Evolutionary conservation across 2,888 invertebrate species (phyloP).

Genomic region (Mactromeris polynyma): DNA sequence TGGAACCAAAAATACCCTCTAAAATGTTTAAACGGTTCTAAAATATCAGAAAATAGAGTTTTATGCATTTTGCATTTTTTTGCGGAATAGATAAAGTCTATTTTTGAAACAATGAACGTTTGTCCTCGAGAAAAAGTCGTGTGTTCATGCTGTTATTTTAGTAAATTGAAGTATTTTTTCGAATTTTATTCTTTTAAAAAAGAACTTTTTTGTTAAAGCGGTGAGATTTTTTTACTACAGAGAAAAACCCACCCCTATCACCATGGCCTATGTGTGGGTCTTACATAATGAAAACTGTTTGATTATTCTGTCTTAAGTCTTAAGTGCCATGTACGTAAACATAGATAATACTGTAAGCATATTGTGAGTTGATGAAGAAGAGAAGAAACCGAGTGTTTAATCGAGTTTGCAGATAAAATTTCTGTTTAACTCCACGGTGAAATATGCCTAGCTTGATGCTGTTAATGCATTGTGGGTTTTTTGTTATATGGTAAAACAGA

Average conservation of each 20-base stretch:
- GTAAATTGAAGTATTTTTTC: not conserved
- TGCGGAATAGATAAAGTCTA: not conserved
- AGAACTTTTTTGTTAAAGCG: not conserved
- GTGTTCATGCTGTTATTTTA: not conserved
- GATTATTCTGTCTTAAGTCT: not conserved
- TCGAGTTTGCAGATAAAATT: conserved; percentile 60
- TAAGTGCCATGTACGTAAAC: conserved; percentile 53
- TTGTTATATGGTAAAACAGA: conserved; percentile 12
- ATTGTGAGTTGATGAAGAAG: conserved; percentile 30
- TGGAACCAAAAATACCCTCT: not conserved
- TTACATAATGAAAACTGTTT: not conserved
- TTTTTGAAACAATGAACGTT: not conserved
- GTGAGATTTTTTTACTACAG: not conserved
- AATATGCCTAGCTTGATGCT: conserved; percentile 14
- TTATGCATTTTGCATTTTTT: not conserved
- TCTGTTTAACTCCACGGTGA: conserved; percentile 17
- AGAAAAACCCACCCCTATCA: not conserved
- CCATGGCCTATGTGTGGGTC: not conserved
- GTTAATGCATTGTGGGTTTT: conserved; percentile 26
- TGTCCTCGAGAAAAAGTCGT: not conserved
- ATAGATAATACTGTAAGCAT: conserved; percentile 47
- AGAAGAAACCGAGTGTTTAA: conserved; percentile 48
- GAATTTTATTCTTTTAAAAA: not conserved
- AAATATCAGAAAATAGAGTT: not conserved
- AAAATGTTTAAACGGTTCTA: not conserved